Evolutionary conservation across 1,140 invertebrate genomes (phyloP).

Genomic region (Planococcus citri): DNA sequence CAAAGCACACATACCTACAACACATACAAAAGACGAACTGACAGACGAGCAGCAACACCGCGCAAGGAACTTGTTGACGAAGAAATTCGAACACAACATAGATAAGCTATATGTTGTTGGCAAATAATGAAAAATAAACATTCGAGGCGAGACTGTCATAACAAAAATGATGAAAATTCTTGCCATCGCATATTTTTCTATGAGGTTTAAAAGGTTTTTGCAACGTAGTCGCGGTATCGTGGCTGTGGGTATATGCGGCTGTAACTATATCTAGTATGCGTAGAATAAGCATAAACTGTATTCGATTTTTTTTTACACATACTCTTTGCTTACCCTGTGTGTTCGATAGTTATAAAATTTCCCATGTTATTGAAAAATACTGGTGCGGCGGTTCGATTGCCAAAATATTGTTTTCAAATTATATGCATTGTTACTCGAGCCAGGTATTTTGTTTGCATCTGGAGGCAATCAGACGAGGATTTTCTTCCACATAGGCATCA

Average conservation of each 20-base stretch:
- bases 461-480: no score
- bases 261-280: no score
- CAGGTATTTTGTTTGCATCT: no score
- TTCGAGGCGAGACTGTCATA: background rate
- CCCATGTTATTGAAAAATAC: background rate
- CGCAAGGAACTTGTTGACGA: background rate
- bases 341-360: background rate
- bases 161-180: conserved; percentile 8
- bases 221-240: background rate
- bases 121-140: conserved; percentile 8
- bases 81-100: background rate
- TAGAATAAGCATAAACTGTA: background rate
- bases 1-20: no score
- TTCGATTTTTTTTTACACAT: background rate
- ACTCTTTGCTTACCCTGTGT: background rate
- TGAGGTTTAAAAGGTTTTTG: background rate
- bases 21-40: no score
- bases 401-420: no score
- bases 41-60: no score
- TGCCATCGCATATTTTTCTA: background rate
- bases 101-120: background rate
- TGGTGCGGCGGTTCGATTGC: no score
- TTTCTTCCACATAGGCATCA: no score
- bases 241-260: no score
- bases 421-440: no score